These are phyloP conservation scores for Puffinus mauretanicus DNA, from an alignment of 2,113 vertebrate species.

Conservation along the genomic window DNA sequence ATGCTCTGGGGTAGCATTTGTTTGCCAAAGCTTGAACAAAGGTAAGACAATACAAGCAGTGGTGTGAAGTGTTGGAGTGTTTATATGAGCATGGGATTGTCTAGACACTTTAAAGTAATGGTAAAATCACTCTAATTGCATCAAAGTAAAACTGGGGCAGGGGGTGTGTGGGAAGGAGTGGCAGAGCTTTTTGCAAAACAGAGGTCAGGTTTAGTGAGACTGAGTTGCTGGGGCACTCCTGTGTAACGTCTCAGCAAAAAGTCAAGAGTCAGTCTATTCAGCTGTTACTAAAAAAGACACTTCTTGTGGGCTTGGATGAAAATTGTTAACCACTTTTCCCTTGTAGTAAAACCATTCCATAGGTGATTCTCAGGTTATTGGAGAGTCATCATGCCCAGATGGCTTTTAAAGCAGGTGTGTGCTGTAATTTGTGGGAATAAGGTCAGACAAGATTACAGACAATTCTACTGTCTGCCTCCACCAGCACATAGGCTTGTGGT, in stretches of 20 bases:
- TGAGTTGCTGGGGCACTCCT: background rate
- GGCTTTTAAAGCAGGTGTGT: constrained; percentile 7
- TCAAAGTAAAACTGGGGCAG: background rate
- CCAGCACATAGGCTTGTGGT: background rate
- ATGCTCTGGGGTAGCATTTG: background rate
- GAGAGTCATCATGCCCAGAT: background rate
- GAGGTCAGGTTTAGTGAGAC: background rate
- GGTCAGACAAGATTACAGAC: constrained; percentile 16
- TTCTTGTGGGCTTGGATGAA: background rate
- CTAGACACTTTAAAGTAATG: constrained; percentile 11
- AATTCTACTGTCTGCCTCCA: background rate
- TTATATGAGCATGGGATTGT: background rate
- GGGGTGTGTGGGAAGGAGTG: background rate
- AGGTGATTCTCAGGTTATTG: background rate
- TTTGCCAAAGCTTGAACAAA: constrained; percentile 46
- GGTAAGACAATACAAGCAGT: constrained; percentile 20
- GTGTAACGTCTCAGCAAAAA: background rate
- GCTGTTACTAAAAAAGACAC: background rate
- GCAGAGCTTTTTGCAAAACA: background rate
- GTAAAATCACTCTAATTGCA: constrained; percentile 21
- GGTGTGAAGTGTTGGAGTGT: background rate
- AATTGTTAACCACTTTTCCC: background rate
- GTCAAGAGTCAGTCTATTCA: background rate
- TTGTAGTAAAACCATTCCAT: background rate
- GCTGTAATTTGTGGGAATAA: background rate